These are phyloP conservation scores for Willisornis vidua DNA, from an alignment of 2,113 vertebrate genomes.

Conservation along the genomic window DNA sequence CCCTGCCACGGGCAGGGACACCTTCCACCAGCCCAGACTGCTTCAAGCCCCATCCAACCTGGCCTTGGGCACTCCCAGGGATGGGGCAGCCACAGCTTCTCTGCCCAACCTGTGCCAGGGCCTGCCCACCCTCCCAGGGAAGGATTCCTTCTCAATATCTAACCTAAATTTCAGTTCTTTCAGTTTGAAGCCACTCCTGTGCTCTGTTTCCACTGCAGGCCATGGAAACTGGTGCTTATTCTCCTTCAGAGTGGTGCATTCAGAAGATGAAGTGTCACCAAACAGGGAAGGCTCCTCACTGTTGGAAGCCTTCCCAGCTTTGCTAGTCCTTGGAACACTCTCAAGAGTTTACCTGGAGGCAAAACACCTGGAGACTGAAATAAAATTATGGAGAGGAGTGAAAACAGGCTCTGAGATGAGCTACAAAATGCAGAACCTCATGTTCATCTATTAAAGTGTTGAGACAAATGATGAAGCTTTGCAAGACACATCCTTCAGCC, in stretches of 20 bases:
- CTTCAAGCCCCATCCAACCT: no score
- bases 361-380: background rate
- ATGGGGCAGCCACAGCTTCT: no score
- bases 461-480: no score
- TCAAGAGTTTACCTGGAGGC: background rate
- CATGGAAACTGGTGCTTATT: background rate
- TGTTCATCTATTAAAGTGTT: background rate
- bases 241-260: fast-evolving
- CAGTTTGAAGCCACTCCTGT: background rate
- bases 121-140: background rate
- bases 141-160: background rate
- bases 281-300: no score
- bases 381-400: no score
- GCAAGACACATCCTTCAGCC: no score
- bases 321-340: background rate
- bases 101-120: background rate
- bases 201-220: background rate
- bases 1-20: no score
- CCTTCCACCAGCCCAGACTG: no score
- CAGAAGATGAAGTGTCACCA: background rate
- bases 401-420: background rate
- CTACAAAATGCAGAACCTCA: background rate
- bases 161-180: background rate
- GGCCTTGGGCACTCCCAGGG: no score
- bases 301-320: no score